Percentiles rank a stretch among this genome's conserved stretches.
Evolutionary conservation across 2,797 vertebrate genomes (phyloP).

Genomic region (Pipistrellus pipistrellus): DNA sequence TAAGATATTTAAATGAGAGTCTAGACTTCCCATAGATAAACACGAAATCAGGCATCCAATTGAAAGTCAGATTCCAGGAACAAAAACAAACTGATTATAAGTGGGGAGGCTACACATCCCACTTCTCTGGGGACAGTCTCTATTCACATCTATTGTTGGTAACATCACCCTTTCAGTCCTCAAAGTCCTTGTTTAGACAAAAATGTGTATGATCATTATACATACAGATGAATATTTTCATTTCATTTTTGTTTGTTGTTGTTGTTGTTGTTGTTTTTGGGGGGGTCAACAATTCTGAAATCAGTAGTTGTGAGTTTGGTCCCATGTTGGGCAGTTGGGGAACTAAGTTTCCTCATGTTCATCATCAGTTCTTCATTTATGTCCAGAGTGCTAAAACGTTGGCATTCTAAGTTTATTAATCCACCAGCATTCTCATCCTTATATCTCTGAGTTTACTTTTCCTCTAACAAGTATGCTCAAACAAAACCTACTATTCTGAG

Average conservation of each 20-base stretch:
- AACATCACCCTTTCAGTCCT: background rate
- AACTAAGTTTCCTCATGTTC: background rate
- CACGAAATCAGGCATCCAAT: background rate
- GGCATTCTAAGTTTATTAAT: background rate
- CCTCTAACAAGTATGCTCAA: background rate
- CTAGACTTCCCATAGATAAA: background rate
- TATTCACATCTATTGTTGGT: background rate
- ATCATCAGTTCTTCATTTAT: background rate
- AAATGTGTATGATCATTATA: background rate
- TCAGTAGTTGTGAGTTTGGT: background rate
- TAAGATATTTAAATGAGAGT: background rate
- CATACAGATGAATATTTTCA: background rate
- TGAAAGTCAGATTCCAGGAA: background rate
- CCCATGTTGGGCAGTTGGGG: background rate
- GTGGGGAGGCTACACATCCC: background rate
- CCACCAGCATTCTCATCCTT: background rate
- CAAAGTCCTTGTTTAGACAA: background rate
- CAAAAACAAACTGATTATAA: background rate
- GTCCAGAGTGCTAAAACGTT: background rate
- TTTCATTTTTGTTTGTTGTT: background rate
- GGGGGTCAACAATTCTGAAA: background rate
- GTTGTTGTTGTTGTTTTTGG: no score
- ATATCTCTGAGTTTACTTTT: background rate
- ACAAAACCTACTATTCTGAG: background rate
- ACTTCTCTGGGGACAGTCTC: background rate